These are phyloP conservation scores for Actenoides hombroni DNA, from an alignment of 2,113 vertebrate genomes.

Conservation along the genomic window DNA sequence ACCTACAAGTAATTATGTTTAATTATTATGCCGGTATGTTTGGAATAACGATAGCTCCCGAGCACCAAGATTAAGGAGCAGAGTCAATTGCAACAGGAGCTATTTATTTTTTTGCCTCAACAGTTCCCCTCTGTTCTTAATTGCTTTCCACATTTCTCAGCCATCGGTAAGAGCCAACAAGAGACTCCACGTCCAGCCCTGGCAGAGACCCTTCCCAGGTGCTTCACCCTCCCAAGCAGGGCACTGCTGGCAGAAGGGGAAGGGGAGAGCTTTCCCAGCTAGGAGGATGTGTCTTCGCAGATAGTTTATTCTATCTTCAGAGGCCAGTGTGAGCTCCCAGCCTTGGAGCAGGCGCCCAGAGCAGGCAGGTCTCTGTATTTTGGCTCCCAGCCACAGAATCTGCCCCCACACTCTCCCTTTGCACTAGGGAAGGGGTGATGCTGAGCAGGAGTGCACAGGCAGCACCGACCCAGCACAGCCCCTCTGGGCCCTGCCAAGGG, in stretches of 20 bases:
- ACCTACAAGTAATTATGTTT: constrained; percentile 68
- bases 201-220: accelerated
- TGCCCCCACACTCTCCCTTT: accelerated
- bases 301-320: background rate
- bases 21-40: constrained; percentile 56
- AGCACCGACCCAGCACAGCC: background rate
- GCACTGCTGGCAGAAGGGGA: background rate
- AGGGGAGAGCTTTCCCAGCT: background rate
- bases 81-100: constrained; percentile 19
- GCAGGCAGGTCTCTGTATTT: background rate
- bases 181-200: accelerated
- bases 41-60: constrained; percentile 57
- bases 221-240: background rate
- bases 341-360: background rate
- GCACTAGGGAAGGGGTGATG: background rate
- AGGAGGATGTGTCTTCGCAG: background rate
- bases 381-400: background rate
- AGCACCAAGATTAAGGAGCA: constrained; percentile 46
- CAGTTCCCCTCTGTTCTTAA: background rate
- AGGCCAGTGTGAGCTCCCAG: background rate
- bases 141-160: background rate
- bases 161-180: accelerated
- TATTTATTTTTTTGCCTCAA: background rate
- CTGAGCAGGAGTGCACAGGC: background rate
- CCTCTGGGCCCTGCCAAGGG: background rate